phyloP scores from a whole-genome alignment of 2,113 vertebrate species.

The Anhinga rufa region DNA sequence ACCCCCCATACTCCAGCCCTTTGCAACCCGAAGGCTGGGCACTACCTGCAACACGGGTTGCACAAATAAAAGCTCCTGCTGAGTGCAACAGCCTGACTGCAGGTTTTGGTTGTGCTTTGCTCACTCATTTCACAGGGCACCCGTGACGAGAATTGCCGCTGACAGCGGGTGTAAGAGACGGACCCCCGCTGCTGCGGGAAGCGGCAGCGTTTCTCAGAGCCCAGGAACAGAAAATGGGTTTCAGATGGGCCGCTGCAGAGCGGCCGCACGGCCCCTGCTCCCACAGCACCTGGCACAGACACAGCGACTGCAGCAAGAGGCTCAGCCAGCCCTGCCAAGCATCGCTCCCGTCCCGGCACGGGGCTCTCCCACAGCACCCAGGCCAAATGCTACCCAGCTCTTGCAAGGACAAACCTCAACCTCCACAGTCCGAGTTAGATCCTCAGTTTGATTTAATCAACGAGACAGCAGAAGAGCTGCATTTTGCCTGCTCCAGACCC shows the following conservation, averaged over 20 bases:
- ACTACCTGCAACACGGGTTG: not conserved
- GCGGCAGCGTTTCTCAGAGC: not conserved
- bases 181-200: not conserved
- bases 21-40: not conserved
- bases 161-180: not conserved
- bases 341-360: not conserved
- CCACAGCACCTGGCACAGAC: not conserved
- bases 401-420: not conserved
- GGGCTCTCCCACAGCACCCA: not conserved
- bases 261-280: not conserved
- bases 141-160: not conserved
- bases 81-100: accelerated
- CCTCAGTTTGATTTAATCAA: not conserved
- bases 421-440: not conserved
- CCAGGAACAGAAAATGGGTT: not conserved
- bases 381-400: not conserved
- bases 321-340: not conserved
- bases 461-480: not conserved
- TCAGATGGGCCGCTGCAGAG: not conserved
- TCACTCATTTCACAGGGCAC: not conserved
- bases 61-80: not conserved
- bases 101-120: not conserved
- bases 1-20: not conserved
- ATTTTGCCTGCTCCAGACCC: not conserved
- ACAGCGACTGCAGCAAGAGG: not conserved